phyloP scores from a whole-genome alignment of 2,888 invertebrate genomes.

The Pimpla rufipes region DNA sequence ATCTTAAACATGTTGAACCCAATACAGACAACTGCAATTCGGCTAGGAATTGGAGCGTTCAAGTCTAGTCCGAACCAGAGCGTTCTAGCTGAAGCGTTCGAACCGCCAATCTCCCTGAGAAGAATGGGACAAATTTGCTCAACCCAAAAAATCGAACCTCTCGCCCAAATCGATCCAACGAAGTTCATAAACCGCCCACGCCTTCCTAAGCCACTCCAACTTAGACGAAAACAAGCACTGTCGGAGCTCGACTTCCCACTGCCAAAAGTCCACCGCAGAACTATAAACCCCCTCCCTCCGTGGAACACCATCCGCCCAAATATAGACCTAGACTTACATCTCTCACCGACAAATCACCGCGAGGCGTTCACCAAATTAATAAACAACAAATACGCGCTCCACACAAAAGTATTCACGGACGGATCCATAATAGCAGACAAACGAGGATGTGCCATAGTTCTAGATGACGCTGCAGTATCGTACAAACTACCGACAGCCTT shows the following conservation, averaged over 20 bases:
- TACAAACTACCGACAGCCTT: constrained; percentile 4
- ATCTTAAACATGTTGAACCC: constrained; percentile 18
- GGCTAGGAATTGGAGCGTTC: constrained; percentile 52
- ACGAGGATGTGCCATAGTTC: neutral
- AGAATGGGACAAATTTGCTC: constrained; percentile 30
- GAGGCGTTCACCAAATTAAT: neutral
- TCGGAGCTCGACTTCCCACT: constrained; percentile 1
- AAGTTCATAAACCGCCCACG: neutral
- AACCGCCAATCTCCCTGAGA: constrained; percentile 25
- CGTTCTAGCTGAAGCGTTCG: constrained; percentile 25
- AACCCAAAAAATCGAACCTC: neutral
- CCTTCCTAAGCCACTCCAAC: constrained; percentile 1
- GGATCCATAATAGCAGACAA: constrained; percentile 3
- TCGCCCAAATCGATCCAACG: neutral
- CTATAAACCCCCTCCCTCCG: constrained; percentile 3
- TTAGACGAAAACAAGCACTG: constrained; percentile 2
- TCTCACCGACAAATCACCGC: neutral
- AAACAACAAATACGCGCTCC: neutral
- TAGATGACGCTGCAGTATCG: neutral
- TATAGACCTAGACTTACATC: constrained; percentile 16
- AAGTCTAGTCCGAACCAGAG: constrained; percentile 22
- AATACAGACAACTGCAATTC: constrained; percentile 43
- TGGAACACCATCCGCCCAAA: constrained; percentile 17
- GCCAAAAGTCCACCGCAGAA: constrained; percentile 17
- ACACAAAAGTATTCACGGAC: constrained; percentile 8